Evolutionary conservation across 2,113 vertebrate species (phyloP).

Genomic region (Alligator mississippiensis): DNA sequence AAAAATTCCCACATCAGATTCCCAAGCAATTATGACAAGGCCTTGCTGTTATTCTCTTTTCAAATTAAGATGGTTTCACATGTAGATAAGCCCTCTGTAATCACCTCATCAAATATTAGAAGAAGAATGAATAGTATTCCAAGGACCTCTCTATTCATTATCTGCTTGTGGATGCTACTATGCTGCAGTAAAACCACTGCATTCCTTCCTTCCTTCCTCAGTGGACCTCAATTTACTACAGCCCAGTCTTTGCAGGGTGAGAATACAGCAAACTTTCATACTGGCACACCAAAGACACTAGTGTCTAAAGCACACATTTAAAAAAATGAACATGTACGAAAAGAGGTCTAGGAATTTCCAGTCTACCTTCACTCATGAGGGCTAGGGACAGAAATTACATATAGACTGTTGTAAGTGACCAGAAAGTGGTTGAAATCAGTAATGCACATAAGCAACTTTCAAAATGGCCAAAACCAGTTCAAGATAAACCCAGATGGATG

Average conservation of each 20-base stretch:
- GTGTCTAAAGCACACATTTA: background rate
- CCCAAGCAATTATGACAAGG: too few relatives aligned
- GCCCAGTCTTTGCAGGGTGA: background rate
- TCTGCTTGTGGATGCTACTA: too few relatives aligned
- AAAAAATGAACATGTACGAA: background rate
- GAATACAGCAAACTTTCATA: background rate
- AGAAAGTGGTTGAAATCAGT: too few relatives aligned
- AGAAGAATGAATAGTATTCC: background rate
- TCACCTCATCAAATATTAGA: background rate
- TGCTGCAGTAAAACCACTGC: background rate
- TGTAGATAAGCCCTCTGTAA: background rate
- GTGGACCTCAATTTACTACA: background rate
- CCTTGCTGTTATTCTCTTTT: too few relatives aligned
- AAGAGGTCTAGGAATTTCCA: background rate
- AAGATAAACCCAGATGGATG: too few relatives aligned
- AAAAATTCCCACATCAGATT: too few relatives aligned
- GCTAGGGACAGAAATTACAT: too few relatives aligned
- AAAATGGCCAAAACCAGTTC: too few relatives aligned
- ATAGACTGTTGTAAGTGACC: too few relatives aligned
- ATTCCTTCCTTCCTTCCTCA: background rate
- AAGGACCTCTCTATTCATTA: background rate
- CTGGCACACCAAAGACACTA: too few relatives aligned
- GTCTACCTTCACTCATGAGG: background rate
- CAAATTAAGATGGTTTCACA: too few relatives aligned
- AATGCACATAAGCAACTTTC: background rate